These are phyloP conservation scores for Campylomormyrus numenius DNA, from an alignment of 2,113 vertebrate species.

Conservation along the genomic window DNA sequence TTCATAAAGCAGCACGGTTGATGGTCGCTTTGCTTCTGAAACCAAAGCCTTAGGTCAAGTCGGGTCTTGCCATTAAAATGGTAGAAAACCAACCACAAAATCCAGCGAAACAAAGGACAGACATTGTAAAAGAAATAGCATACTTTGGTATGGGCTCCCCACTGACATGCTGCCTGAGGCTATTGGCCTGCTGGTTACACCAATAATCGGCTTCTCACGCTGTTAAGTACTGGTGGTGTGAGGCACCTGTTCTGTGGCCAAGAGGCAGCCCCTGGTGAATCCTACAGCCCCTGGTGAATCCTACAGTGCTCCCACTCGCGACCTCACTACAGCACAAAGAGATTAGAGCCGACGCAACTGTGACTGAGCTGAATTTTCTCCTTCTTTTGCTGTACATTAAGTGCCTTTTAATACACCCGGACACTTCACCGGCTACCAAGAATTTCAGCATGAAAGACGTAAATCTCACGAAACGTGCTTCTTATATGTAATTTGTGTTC, in stretches of 20 bases:
- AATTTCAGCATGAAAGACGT: neutral
- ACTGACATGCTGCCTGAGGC: neutral
- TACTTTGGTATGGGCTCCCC: neutral
- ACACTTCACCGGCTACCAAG: neutral
- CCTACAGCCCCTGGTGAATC: neutral
- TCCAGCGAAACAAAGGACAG: neutral
- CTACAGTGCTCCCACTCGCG: neutral
- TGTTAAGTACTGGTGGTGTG: neutral
- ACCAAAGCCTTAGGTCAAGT: neutral
- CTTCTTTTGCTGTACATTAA: neutral
- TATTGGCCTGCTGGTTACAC: neutral
- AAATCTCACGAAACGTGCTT: neutral
- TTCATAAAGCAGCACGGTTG: neutral
- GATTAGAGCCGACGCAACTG: neutral
- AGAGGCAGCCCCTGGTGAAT: neutral
- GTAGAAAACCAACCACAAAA: neutral
- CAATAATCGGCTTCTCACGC: neutral
- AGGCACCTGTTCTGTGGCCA: neutral
- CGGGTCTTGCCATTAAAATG: neutral
- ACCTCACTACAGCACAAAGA: neutral
- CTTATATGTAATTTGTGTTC: neutral
- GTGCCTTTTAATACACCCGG: neutral
- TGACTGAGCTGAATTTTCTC: neutral
- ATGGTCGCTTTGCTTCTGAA: neutral
- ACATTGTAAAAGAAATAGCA: neutral